These are phyloP conservation scores for Rhabdornis inornatus DNA, from an alignment of 2,113 vertebrate genomes.

Conservation along the genomic window DNA sequence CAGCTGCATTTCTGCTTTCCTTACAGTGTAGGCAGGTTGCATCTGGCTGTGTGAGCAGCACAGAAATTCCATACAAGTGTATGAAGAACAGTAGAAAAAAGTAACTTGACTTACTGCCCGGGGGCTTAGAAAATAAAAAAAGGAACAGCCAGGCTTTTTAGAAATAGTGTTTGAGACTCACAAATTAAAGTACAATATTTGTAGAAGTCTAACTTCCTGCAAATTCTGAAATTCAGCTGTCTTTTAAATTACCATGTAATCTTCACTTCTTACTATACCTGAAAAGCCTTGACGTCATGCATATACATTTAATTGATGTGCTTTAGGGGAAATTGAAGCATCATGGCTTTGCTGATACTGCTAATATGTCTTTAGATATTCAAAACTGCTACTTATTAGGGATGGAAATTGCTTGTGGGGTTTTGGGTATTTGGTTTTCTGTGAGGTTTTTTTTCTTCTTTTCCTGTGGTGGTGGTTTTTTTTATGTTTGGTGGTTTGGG, in stretches of 20 bases:
- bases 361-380: not conserved
- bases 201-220: not conserved
- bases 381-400: not conserved
- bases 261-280: not conserved
- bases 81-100: not conserved
- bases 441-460: not conserved
- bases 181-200: not conserved
- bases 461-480: not conserved
- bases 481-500: not conserved
- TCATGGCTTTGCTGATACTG: not conserved
- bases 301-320: not conserved
- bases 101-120: not conserved
- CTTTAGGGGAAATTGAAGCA: not conserved
- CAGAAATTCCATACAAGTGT: not conserved
- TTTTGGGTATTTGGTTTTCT: not conserved
- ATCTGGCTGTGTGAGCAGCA: not conserved
- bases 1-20: not conserved
- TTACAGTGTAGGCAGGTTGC: not conserved
- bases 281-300: not conserved
- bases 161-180: not conserved
- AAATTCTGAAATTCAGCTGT: not conserved
- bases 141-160: not conserved
- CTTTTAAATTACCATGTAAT: not conserved
- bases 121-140: not conserved
- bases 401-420: not conserved